A percentile compares a stretch with the other conserved stretches of the same genome.
These are phyloP conservation scores for Panopea generosa DNA, from an alignment of 2,888 invertebrate genomes.

Conservation along the genomic window DNA sequence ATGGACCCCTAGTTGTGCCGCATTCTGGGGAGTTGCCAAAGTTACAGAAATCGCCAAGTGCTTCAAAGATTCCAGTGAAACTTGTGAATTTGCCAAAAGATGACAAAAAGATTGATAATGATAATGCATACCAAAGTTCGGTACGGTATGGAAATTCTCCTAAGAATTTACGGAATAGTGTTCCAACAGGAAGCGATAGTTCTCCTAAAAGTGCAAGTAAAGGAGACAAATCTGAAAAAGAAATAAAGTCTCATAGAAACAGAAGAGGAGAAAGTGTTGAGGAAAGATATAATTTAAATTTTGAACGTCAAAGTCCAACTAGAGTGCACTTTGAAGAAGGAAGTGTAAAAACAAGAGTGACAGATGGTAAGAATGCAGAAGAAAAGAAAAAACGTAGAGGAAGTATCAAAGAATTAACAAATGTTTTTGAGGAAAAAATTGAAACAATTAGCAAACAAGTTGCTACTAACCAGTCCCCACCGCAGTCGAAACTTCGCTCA, in stretches of 20 bases:
- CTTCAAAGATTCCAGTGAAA: slow-evolving; percentile 61
- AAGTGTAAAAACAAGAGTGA: neutral
- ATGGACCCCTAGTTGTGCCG: slow-evolving; percentile 35
- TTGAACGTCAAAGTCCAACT: slow-evolving; percentile 32
- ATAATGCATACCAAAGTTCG: slow-evolving; percentile 14
- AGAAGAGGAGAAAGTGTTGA: slow-evolving; percentile 32
- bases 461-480: slow-evolving; percentile 36
- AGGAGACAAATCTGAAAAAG: slow-evolving; percentile 14
- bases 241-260: slow-evolving; percentile 16
- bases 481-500: slow-evolving; percentile 46
- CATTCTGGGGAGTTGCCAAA: slow-evolving; percentile 52
- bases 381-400: slow-evolving; percentile 73
- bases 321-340: slow-evolving; percentile 31
- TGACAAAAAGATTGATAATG: slow-evolving; percentile 31
- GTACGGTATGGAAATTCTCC: slow-evolving; percentile 52
- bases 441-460: slow-evolving; percentile 41
- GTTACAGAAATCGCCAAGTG: slow-evolving; percentile 31
- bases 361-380: slow-evolving; percentile 48
- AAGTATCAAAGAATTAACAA: slow-evolving; percentile 80
- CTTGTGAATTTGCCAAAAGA: slow-evolving; percentile 53
- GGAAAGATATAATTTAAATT: slow-evolving; percentile 29
- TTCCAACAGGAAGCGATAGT: slow-evolving; percentile 33
- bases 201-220: slow-evolving; percentile 28
- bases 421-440: slow-evolving; percentile 76
- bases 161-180: slow-evolving; percentile 41